Conservation (phyloP, 1,140 invertebrate species). For the Amyelois transitella region DNA sequence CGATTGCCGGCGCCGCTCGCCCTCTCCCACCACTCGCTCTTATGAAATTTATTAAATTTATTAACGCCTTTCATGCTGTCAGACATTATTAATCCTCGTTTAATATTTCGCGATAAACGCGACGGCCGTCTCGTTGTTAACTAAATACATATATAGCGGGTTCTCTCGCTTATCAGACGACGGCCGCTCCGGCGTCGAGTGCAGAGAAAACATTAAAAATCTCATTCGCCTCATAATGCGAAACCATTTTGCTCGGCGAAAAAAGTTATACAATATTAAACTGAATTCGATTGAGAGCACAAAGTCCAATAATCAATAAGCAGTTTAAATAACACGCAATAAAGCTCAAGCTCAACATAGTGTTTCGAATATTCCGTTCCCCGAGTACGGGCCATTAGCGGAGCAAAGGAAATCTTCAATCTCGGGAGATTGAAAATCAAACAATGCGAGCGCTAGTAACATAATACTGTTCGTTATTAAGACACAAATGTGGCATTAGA, state of each 20-base stretch:
- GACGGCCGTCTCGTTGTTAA: neutral
- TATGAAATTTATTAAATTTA: neutral
- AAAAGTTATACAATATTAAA: constrained; percentile 20
- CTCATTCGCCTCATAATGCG: constrained; percentile 54
- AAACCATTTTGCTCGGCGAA: constrained; percentile 26
- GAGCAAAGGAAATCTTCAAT: constrained; percentile 43
- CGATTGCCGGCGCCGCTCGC: constrained; percentile 16
- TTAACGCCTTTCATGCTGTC: neutral
- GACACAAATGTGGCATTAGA: constrained; percentile 63
- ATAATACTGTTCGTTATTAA: constrained; percentile 63
- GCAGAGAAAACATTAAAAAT: constrained; percentile 50
- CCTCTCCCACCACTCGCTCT: neutral
- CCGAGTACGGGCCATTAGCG: constrained; percentile 39
- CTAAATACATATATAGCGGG: neutral
- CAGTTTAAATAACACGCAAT: constrained; percentile 39
- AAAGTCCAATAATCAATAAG: constrained; percentile 26
- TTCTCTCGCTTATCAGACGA: neutral
- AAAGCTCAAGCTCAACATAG: constrained; percentile 31
- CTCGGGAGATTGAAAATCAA: constrained; percentile 61
- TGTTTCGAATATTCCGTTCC: constrained; percentile 40
- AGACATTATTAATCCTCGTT: neutral
- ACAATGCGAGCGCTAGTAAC: constrained; percentile 53
- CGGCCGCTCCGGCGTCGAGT: constrained; percentile 21
- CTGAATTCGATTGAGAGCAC: constrained; percentile 13
- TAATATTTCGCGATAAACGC: neutral